phyloP scores from a whole-genome alignment of 2,888 invertebrate species.

The Idaea straminata region DNA sequence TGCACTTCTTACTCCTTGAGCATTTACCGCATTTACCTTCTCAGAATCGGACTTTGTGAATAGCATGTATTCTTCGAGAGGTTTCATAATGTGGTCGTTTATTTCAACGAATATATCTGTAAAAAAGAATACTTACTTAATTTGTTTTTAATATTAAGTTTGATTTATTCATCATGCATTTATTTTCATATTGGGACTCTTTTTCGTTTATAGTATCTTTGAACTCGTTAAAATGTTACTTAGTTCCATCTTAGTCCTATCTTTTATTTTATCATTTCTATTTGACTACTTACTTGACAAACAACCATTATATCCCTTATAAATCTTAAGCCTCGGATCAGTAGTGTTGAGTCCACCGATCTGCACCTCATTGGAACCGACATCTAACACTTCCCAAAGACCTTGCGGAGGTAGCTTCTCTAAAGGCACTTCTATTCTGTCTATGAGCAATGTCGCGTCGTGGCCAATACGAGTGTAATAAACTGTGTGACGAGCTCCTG shows the following conservation, averaged over 20 bases:
- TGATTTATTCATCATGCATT: too few relatives aligned
- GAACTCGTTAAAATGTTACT: background rate
- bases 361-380: slow-evolving; percentile 90
- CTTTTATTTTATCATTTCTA: background rate
- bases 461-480: slow-evolving; percentile 84
- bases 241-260: background rate
- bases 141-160: background rate
- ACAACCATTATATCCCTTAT: slow-evolving; percentile 93
- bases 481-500: slow-evolving; percentile 88
- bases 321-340: slow-evolving; percentile 89
- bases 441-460: slow-evolving; percentile 86
- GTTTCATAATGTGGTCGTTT: slow-evolving; percentile 90
- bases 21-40: slow-evolving; percentile 92
- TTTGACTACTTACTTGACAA: slow-evolving; percentile 86
- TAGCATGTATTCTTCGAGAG: slow-evolving; percentile 95
- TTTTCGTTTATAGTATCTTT: too few relatives aligned
- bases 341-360: slow-evolving; percentile 92
- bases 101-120: slow-evolving; percentile 92
- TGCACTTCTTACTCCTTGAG: slow-evolving; percentile 91
- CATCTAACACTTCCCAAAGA: slow-evolving; percentile 83
- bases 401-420: slow-evolving; percentile 85
- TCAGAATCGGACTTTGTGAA: slow-evolving; percentile 91
- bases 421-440: slow-evolving; percentile 86
- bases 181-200: too few relatives aligned
- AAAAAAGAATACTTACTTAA: slow-evolving; percentile 11